These are phyloP conservation scores for Piezodorus guildinii DNA, from an alignment of 1,140 invertebrate species.

Conservation along the genomic window DNA sequence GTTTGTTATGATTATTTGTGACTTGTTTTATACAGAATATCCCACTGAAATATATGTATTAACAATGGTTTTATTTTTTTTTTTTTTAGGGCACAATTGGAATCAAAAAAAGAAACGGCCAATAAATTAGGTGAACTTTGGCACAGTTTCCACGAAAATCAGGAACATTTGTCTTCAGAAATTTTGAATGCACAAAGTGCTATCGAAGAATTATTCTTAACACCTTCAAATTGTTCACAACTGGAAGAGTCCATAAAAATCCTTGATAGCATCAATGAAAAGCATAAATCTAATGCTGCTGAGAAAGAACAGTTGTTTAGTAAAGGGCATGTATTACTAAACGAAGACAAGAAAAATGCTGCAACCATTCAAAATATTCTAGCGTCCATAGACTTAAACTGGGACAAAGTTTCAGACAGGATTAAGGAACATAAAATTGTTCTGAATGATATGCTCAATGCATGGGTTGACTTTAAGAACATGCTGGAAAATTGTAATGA, in stretches of 20 bases:
- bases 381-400: constrained; percentile 60
- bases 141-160: constrained; percentile 31
- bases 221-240: constrained; percentile 35
- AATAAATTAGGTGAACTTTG: constrained; percentile 27
- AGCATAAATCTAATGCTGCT: constrained; percentile 38
- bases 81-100: constrained; percentile 17
- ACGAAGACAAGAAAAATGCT: constrained; percentile 66
- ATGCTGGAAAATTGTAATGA: constrained; percentile 47
- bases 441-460: not conserved
- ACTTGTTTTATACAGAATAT: too few species aligned
- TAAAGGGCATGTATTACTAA: constrained; percentile 62
- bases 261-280: constrained; percentile 35
- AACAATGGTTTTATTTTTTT: not conserved
- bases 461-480: not conserved
- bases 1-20: too few species aligned
- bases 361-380: constrained; percentile 65
- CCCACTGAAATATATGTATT: too few species aligned
- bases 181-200: constrained; percentile 27
- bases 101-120: constrained; percentile 24
- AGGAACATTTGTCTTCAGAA: constrained; percentile 29
- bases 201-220: constrained; percentile 27
- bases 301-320: constrained; percentile 49
- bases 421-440: constrained; percentile 13
- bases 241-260: constrained; percentile 20
- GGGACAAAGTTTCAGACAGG: constrained; percentile 58